Conservation (phyloP, 1,140 invertebrate species). For the Camponotus pennsylvanicus region DNA sequence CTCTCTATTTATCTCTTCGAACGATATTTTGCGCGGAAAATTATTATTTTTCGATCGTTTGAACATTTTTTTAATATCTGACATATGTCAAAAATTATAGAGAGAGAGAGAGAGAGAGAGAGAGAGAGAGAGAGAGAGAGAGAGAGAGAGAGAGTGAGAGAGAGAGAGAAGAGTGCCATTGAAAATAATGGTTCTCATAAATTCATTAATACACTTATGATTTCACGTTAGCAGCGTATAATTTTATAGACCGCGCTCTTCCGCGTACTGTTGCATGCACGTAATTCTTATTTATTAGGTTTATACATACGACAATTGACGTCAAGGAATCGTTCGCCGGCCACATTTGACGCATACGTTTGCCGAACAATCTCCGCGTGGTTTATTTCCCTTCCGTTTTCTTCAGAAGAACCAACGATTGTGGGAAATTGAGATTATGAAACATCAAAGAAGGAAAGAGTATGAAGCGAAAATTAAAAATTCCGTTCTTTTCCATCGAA, state of each 20-base stretch:
- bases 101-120: too few species aligned
- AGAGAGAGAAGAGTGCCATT: neutral
- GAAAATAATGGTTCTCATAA: slow-evolving; percentile 13
- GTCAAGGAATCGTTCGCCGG: slow-evolving; percentile 3
- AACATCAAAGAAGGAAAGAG: neutral
- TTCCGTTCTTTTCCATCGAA: neutral
- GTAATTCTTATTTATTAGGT: slow-evolving; percentile 38
- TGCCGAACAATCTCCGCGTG: neutral
- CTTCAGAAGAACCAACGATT: slow-evolving; percentile 5
- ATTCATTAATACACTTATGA: neutral
- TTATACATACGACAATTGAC: neutral
- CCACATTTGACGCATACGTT: neutral
- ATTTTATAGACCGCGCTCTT: slow-evolving; percentile 32
- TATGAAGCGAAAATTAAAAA: neutral
- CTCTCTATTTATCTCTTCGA: too few species aligned
- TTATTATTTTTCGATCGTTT: neutral
- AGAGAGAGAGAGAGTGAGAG: too few species aligned
- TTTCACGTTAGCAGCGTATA: neutral
- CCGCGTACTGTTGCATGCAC: slow-evolving; percentile 10
- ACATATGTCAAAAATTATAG: neutral
- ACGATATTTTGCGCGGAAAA: neutral
- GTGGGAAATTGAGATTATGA: neutral
- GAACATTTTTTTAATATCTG: neutral
- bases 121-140: too few species aligned
- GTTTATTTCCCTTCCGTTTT: slow-evolving; percentile 29